Evolutionary conservation across 2,888 invertebrate species (phyloP), one percentile per base, ranked within the genome.

Genomic region (Eucriotettix oculatus): DNA sequence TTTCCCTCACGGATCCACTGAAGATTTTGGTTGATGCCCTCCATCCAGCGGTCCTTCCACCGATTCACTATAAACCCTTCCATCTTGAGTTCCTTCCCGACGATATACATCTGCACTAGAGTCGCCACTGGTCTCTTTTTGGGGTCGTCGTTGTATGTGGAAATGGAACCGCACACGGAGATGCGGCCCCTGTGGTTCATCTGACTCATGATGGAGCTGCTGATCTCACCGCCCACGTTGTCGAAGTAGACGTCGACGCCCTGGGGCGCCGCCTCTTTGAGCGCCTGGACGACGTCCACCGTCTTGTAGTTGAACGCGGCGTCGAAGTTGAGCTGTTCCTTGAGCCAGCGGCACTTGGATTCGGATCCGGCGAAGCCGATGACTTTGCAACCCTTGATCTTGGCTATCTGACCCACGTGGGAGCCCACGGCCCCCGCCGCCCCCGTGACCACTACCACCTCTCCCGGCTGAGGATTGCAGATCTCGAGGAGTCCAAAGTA

Each of bases 231-330:
- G 9, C 85, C 85, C 1, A 87, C 87, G 71, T 87, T 88, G 69
- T 88, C 88, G 68, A 87, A 87, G 68, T 84, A 88, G 68, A 85
- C 84, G 68, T 88, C 86, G 0, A 88, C 72, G 3, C 86, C 86
- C n/a, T 84, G 73, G 0, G 86, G 84, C 11, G 85, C 85, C 58
- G 73, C 75, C 70, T 81, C 74, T 64, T 78, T 78, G 14, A 89
- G 72, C 54, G 78, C 79, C 56, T 75, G 68, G 1, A 70, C 69
- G 53, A 84, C 66, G 67, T 82, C 70, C 10, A 72, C 75, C 1
- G 77, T 82, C 72, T 87, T 88, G 71, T 88, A 88, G 73, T 88
- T 88, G 63, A 82, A 83, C 14, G 80, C 84, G 64, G 74, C 71
- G 69, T 88, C 84, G 68, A 86, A 87, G 9, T 81, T 81, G 1